A percentile compares a stretch with the other conserved stretches of the same genome.
These are phyloP conservation scores for Phenacoccus solenopsis DNA, from an alignment of 1,140 invertebrate genomes.

Conservation along the genomic window DNA sequence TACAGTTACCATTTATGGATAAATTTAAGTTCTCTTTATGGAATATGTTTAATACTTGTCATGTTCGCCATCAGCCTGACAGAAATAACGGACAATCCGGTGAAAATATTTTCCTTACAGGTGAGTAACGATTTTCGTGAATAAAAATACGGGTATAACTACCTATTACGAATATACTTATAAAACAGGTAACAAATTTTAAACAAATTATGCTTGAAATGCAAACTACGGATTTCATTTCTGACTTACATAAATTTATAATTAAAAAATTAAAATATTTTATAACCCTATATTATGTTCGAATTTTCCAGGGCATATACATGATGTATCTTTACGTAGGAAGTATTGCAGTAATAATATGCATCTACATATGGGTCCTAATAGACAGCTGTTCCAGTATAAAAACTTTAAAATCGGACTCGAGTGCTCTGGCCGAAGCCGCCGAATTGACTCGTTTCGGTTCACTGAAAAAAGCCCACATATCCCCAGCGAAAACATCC, in stretches of 20 bases:
- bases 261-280: no score
- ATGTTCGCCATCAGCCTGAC: slow-evolving; percentile 44
- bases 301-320: slow-evolving; percentile 43
- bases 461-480: slow-evolving; percentile 43
- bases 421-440: slow-evolving; percentile 34
- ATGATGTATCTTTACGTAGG: slow-evolving; percentile 51
- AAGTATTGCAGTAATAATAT: slow-evolving; percentile 48
- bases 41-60: slow-evolving; percentile 44
- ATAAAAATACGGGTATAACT: no score
- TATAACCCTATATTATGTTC: no score
- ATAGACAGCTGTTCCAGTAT: slow-evolving; percentile 42
- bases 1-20: slow-evolving; percentile 44
- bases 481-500: slow-evolving; percentile 39
- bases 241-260: no score
- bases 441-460: slow-evolving; percentile 40
- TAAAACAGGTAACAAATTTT: no score
- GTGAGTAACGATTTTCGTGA: slow-evolving; percentile 34
- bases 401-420: slow-evolving; percentile 23
- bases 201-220: no score
- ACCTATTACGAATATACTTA: no score
- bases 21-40: slow-evolving; percentile 47
- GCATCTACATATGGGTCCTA: slow-evolving; percentile 49
- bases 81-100: slow-evolving; percentile 46
- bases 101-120: slow-evolving; percentile 45
- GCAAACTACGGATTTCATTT: no score